phyloP scores from a whole-genome alignment of 2,113 vertebrate species.

The Otolemur garnettii region DNA sequence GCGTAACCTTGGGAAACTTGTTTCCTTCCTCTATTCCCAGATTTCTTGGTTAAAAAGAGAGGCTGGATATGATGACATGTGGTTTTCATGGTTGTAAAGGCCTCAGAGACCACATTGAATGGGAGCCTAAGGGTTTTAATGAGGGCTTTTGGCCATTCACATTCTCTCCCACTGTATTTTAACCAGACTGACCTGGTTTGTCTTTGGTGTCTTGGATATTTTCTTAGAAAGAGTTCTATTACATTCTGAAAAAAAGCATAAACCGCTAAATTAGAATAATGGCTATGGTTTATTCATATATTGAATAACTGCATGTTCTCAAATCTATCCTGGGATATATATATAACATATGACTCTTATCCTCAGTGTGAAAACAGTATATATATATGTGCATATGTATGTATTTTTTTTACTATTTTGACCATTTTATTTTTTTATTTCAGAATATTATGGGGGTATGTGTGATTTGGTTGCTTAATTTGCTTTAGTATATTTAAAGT shows the following conservation, averaged over 20 bases:
- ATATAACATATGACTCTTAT: too few relatives aligned
- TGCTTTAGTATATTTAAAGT: too few relatives aligned
- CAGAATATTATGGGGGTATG: too few relatives aligned
- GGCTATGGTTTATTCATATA: not conserved
- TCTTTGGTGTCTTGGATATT: not conserved
- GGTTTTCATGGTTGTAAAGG: not conserved
- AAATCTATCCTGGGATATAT: not conserved
- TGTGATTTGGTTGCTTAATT: too few relatives aligned
- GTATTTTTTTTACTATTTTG: not conserved
- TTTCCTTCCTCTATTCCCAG: not conserved
- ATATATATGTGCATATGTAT: not conserved
- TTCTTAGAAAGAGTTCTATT: not conserved
- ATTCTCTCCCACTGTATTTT: not conserved
- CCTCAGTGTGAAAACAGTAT: not conserved
- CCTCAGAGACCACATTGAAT: not conserved
- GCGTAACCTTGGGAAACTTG: not conserved
- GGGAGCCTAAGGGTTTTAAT: too few relatives aligned
- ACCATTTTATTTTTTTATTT: too few relatives aligned
- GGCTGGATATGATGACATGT: not conserved
- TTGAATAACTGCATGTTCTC: not conserved
- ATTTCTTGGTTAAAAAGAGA: not conserved
- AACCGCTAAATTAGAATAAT: not conserved
- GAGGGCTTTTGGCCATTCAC: not conserved
- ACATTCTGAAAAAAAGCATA: not conserved
- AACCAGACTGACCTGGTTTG: not conserved